Conservation (phyloP, 2,113 vertebrate genomes). For the Beaufortia kweichowensis region DNA sequence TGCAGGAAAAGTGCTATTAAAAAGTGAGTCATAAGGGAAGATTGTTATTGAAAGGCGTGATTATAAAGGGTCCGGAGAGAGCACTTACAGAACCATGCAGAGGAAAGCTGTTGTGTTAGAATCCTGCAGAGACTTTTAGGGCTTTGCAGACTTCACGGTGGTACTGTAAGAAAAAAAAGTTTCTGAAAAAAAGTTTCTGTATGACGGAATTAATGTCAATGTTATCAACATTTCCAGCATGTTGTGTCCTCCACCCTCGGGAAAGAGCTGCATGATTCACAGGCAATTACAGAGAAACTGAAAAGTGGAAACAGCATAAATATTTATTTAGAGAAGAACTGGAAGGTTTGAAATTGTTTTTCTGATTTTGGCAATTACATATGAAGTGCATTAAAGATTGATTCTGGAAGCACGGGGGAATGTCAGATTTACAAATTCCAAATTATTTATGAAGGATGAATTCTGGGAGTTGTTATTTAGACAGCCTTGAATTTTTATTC, state of each 20-base stretch:
- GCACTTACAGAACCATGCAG: constrained; percentile 24
- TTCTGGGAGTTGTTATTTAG: constrained; percentile 37
- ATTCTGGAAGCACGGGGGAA: constrained; percentile 63
- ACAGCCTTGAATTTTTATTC: constrained; percentile 40
- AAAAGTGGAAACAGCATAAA: constrained; percentile 71
- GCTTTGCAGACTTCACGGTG: neutral
- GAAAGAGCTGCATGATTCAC: constrained; percentile 75
- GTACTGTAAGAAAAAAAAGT: neutral
- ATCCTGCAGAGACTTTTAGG: neutral
- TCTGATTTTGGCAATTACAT: constrained; percentile 73
- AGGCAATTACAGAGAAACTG: constrained; percentile 71
- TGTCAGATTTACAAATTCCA: constrained; percentile 71
- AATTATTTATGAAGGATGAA: constrained; percentile 68
- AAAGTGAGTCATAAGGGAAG: constrained; percentile 24
- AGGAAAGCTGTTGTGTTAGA: constrained; percentile 11
- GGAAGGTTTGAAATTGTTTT: constrained; percentile 73
- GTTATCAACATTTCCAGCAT: constrained; percentile 65
- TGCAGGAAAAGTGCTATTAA: constrained; percentile 8
- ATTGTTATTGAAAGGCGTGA: constrained; percentile 27
- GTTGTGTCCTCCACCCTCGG: constrained; percentile 61
- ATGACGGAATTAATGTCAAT: constrained; percentile 53
- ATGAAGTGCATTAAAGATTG: constrained; percentile 79
- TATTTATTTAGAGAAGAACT: constrained; percentile 74
- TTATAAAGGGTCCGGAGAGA: constrained; percentile 16
- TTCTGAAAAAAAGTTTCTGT: constrained; percentile 8